Base-by-base conservation (phyloP, 2,888 invertebrate species). In the Conistra vaccinii region DNA sequence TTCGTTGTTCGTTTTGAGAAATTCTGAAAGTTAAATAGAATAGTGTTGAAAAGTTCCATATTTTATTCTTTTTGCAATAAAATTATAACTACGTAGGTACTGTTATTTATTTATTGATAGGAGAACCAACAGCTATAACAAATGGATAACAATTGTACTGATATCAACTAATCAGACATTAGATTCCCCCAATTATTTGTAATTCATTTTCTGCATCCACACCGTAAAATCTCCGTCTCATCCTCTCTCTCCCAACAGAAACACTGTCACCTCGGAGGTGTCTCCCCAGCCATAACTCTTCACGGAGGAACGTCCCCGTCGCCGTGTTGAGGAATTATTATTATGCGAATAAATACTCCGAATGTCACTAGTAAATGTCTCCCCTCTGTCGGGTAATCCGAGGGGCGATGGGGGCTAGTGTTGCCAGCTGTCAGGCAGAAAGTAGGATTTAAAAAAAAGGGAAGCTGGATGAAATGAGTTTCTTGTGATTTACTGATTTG, bases 281-380 rank as follows among this genome's bases (percentile, higher is more conserved):
- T 93, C 95, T 94, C 94, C 94, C 92, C 90, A 90, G 93, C 95
- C 89, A 95, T 96, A 96, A 96, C 93, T 95, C 96, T 95, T 94
- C 94, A 91, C 93, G 93, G 92, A 92, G 88, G 89, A 88, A 91
- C 93, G 93, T 94, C 94, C 93, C 94, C 96, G 94, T 93, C 95
- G 94, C 91, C 94, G 94, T 94, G 93, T 93, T 95, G 95, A 96
- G 96, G 96, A 95, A 96, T 96, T 97, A 97, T 97, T 97, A 97
- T 97, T 97, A 97, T 97, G 97, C 97, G 97, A 97, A 97, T 97
- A 97, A 97, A 97, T 97, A 97, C 97, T 97, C 96, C 93, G 94
- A 97, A 97, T 97, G 97, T 97, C 97, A 97, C 94, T 96, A 97
- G 96, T 97, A 97, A 97, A 97, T 96, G 97, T 96, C 96, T 93